Percentiles rank a stretch among this genome's conserved stretches.
Evolutionary conservation across 2,888 invertebrate species (phyloP).

Genomic region (Euphydryas editha): DNA sequence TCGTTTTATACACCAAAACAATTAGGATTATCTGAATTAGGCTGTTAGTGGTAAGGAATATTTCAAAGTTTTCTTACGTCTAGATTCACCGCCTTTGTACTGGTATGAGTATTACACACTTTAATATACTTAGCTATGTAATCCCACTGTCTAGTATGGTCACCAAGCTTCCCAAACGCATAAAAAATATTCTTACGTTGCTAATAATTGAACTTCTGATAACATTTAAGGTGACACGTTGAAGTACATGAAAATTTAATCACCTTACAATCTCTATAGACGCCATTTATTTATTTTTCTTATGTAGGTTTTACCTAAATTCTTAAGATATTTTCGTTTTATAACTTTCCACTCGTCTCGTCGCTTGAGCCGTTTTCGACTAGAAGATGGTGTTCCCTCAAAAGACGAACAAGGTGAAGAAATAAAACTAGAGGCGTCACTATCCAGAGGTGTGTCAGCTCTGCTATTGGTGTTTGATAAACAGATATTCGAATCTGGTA

Average conservation of each 20-base stretch:
- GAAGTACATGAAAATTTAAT: slow-evolving; percentile 14
- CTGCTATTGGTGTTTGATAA: too few species aligned
- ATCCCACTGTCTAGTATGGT: slow-evolving; percentile 20
- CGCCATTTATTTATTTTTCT: neutral
- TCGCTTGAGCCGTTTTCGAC: slow-evolving; percentile 11
- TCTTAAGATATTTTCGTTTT: slow-evolving; percentile 22
- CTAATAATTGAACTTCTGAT: slow-evolving; percentile 13
- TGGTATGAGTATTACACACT: neutral
- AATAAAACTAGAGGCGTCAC: slow-evolving; percentile 12
- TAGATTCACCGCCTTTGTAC: neutral
- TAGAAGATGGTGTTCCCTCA: slow-evolving; percentile 12
- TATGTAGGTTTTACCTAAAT: neutral
- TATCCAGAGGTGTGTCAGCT: slow-evolving; percentile 14
- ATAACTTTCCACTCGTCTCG: slow-evolving; percentile 17
- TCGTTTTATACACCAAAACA: too few species aligned
- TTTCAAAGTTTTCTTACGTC: too few species aligned
- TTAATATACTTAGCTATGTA: slow-evolving; percentile 17
- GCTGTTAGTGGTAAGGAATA: too few species aligned
- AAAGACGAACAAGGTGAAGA: slow-evolving; percentile 6
- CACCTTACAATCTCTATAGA: slow-evolving; percentile 5
- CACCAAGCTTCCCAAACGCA: slow-evolving; percentile 23
- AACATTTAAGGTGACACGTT: slow-evolving; percentile 24
- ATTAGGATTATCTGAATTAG: too few species aligned
- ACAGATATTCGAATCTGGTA: too few species aligned
- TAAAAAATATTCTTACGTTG: slow-evolving; percentile 11